Evolutionary conservation across 2,888 invertebrate species (phyloP), one percentile per base, ranked within the genome.

Genomic region (Drosophila austrosaltans): DNA sequence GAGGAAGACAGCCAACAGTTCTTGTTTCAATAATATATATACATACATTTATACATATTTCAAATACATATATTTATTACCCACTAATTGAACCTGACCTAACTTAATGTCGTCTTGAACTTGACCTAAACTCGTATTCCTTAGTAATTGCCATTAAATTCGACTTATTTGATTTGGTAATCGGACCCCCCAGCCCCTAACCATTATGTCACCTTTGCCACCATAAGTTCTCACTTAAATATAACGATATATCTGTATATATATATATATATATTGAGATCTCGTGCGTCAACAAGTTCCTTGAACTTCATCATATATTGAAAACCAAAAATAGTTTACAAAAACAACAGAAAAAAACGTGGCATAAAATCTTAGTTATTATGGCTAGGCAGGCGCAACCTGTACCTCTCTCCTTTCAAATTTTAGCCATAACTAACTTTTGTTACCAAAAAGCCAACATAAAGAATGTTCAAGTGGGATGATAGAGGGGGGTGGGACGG

Each of bases 281-380:
- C 16, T 70, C 39, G 48, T 68, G 61, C 56, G 42, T 63, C 64
- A 68, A 54, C 60, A 66, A 75, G 87, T 87, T 87, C 76, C 85
- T 84, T 87, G 85, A 83, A 83, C 87, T 82, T 75, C 57, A 56
- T 48, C 69, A 63, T 53, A 72, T 74, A 30, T 60, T 16, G 16
- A 16, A 16, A 16, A 56, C 57, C 36, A 60, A 54, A 75, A 73
- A 75, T 72, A 79, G 53, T 69, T 36, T 53, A 65, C 39, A 63
- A 48, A 64, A 39, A 53, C 53, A 57, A 44, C 16, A 42, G 20
- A 42, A 36, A 28, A 39, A 42, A 59, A 59, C 59, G 48, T 44
- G 32, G 53, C 36, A 42, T 36, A 57, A 54, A 71, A 61, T 64
- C 72, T 72, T 73, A 58, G 62, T 42, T 73, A 63, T 63, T 72